phyloP scores from a whole-genome alignment of 2,113 vertebrate species.

The Alces alces region DNA sequence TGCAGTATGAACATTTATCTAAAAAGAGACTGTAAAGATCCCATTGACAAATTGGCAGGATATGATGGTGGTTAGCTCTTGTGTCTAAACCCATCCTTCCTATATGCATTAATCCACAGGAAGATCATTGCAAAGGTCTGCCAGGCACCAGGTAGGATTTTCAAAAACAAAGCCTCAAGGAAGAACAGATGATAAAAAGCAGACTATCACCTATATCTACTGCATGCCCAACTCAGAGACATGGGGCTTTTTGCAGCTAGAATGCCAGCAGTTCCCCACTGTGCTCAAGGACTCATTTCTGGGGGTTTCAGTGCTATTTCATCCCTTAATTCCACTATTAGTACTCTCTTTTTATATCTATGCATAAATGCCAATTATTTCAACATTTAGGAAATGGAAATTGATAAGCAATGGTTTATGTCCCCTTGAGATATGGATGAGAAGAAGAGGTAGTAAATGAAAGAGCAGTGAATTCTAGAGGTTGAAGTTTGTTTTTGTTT shows the following conservation, averaged over 20 bases:
- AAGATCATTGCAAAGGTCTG: background rate
- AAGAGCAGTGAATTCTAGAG: background rate
- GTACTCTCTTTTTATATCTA: background rate
- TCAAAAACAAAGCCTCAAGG: background rate
- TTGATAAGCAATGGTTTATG: background rate
- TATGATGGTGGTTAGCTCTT: background rate
- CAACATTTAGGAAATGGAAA: background rate
- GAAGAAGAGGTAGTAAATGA: background rate
- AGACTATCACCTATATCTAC: background rate
- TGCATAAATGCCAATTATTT: background rate
- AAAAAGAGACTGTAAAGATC: slow-evolving; percentile 23
- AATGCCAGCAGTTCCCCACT: background rate
- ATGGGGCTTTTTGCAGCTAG: background rate
- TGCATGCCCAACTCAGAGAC: background rate
- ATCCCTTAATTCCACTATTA: background rate
- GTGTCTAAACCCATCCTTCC: background rate
- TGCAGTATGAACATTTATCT: slow-evolving; percentile 18
- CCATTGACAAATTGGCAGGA: background rate
- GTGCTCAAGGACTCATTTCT: background rate
- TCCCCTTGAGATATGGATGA: background rate
- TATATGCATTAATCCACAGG: background rate
- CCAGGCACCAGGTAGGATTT: background rate
- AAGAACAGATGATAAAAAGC: background rate
- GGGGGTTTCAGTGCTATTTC: background rate
- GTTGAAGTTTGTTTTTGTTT: background rate